Evolutionary conservation across 2,888 invertebrate species (phyloP), one percentile per base, ranked within the genome.

Genomic region (Habroteleia sp.): DNA sequence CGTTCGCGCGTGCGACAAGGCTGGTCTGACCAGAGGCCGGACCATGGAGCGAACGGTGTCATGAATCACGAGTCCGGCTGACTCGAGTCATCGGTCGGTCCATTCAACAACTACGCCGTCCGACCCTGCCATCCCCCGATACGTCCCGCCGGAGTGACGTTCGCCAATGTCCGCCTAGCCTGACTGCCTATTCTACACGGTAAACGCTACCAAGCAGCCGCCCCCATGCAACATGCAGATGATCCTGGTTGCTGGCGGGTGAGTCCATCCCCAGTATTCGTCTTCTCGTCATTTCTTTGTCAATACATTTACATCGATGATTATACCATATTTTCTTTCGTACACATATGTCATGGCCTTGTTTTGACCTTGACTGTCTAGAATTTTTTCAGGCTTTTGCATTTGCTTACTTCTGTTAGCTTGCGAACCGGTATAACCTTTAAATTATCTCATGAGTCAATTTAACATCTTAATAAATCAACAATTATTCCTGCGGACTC

Each of bases 241-340:
- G 89, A 89, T 89, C 85, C 88, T 89, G 85, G 89, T 89, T 85
- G 89, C 89, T 85, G 89, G 89, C 88, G 89, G 89, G 89, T 89
- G 88, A 89, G 89, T 86, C 87, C 86, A 87, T 85, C 84, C 82
- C 82, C 78, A 20, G 20, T 20, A 20, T 2, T 25, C 23, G 20
- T 8, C 79, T 81, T 79, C 66, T 69, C 52, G 29, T 37, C 58
- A 11, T 16, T 37, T 39, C 20, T 20, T 14, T 5, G 37, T 8
- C 33, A 3, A 33, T 6, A n/a, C n/a, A n/a, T n/a, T n/a, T n/a
- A n/a, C n/a, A n/a, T n/a, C n/a, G n/a, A n/a, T n/a, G n/a, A n/a
- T n/a, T n/a, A n/a, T n/a, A n/a, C n/a, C n/a, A n/a, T n/a, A n/a
- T n/a, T n/a, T n/a, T n/a, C n/a, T n/a, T n/a, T n/a, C n/a, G n/a